A percentile compares a stretch with the other conserved stretches of the same genome.
Evolutionary conservation across 1,140 invertebrate genomes (phyloP).

Genomic region (Elymnias hypermnestra): DNA sequence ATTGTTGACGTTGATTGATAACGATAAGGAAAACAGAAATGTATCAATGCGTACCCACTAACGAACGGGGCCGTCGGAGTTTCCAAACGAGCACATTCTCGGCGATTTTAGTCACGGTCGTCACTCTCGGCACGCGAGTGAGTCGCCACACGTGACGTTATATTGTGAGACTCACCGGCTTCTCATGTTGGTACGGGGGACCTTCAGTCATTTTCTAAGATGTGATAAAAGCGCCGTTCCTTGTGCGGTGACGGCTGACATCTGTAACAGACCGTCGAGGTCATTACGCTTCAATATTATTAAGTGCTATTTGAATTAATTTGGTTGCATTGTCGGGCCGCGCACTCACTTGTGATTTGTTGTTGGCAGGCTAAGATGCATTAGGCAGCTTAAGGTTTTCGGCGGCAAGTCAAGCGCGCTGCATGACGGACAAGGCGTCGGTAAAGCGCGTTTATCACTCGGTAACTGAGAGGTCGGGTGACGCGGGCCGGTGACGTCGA

Average conservation of each 20-base stretch:
- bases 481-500: constrained; percentile 33
- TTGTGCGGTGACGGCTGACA: constrained; percentile 68
- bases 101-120: constrained; percentile 21
- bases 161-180: constrained; percentile 55
- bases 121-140: constrained; percentile 12
- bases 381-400: constrained; percentile 47
- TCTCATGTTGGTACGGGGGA: constrained; percentile 52
- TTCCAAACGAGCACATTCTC: constrained; percentile 18
- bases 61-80: constrained; percentile 8
- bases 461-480: constrained; percentile 32
- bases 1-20: constrained; percentile 4
- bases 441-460: constrained; percentile 59
- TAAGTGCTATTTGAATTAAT: background rate
- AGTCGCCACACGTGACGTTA: constrained; percentile 14
- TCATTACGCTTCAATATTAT: constrained; percentile 33
- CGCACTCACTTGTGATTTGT: constrained; percentile 60
- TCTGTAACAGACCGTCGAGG: constrained; percentile 65
- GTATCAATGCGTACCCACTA: constrained; percentile 10
- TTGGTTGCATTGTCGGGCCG: background rate
- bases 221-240: constrained; percentile 69
- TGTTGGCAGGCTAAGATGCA: constrained; percentile 55
- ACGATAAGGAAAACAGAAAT: constrained; percentile 19
- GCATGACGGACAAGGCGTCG: constrained; percentile 54
- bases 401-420: constrained; percentile 48
- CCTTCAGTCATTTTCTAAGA: constrained; percentile 74